A percentile compares a stretch with the other conserved stretches of the same genome.
Conservation (phyloP, 2,113 vertebrate genomes). For the Calyptommatus sinebrachiatus region DNA sequence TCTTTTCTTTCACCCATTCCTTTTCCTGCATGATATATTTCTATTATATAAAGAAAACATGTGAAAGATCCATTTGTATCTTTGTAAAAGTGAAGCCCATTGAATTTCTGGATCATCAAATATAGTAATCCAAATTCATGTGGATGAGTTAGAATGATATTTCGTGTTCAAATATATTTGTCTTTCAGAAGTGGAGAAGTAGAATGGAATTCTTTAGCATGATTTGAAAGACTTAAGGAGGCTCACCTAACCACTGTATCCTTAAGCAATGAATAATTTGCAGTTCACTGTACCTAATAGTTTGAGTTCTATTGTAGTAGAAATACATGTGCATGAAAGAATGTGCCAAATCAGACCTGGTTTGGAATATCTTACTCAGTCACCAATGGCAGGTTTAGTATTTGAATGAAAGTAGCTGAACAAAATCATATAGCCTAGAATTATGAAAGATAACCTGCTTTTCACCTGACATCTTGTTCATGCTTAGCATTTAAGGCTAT, state of each 20-base stretch:
- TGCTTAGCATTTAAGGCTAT: not conserved
- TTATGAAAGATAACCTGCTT: not conserved
- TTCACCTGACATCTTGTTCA: not conserved
- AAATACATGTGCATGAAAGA: not conserved
- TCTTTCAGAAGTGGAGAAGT: slow-evolving; percentile 30
- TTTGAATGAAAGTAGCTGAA: slow-evolving; percentile 9
- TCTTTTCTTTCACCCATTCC: too few species aligned
- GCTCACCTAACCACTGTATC: slow-evolving; percentile 36
- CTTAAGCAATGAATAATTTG: slow-evolving; percentile 15
- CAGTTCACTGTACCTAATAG: slow-evolving; percentile 30
- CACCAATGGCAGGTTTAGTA: not conserved
- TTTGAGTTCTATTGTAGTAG: not conserved
- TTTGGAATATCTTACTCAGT: slow-evolving; percentile 11
- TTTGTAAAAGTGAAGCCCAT: slow-evolving; percentile 9
- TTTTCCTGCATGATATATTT: not conserved
- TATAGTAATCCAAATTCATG: slow-evolving; percentile 11
- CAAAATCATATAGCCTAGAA: slow-evolving; percentile 3
- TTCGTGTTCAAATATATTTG: slow-evolving; percentile 51
- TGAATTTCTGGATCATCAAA: fast-evolving
- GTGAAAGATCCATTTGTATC: not conserved
- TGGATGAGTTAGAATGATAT: slow-evolving; percentile 55
- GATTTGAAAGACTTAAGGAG: slow-evolving; percentile 36
- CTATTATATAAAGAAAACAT: not conserved
- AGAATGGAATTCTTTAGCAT: slow-evolving; percentile 27
- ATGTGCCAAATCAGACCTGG: not conserved